phyloP scores from a whole-genome alignment of 53 echinoderm and acorn worm species.

The Temnopleurus reevesii region DNA sequence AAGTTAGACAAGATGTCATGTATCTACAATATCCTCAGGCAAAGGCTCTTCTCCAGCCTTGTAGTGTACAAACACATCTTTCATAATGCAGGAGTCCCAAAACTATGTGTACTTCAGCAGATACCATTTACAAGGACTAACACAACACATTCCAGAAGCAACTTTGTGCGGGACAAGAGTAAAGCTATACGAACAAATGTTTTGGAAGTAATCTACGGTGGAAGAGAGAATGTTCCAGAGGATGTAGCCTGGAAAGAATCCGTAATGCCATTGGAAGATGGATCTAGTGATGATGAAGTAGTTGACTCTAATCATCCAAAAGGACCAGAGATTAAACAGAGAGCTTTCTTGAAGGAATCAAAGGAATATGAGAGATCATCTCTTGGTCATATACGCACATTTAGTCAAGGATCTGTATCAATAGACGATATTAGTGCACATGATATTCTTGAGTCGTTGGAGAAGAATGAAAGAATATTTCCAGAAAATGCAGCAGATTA shows the following conservation, averaged over 20 bases:
- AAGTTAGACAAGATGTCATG: conserved; percentile 2
- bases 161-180: conserved; percentile 31
- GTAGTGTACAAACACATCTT: not conserved
- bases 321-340: conserved; percentile 29
- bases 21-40: not conserved
- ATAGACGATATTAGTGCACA: not conserved
- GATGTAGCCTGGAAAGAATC: not conserved
- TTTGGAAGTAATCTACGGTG: conserved; percentile 52
- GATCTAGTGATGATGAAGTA: conserved; percentile 16
- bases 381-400: not conserved
- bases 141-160: conserved; percentile 14
- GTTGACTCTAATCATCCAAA: not conserved
- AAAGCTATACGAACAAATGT: conserved; percentile 20
- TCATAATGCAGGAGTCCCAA: not conserved
- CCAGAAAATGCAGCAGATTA: not conserved
- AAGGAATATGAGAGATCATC: conserved; percentile 25
- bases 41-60: not conserved
- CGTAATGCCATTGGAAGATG: not conserved
- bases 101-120: not conserved
- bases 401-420: not conserved
- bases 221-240: conserved; percentile 43
- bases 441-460: not conserved
- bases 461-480: not conserved
- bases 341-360: conserved; percentile 44
- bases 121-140: not conserved